Conservation (phyloP, 1,140 invertebrate genomes). For the Ostrea denselamellosa region DNA sequence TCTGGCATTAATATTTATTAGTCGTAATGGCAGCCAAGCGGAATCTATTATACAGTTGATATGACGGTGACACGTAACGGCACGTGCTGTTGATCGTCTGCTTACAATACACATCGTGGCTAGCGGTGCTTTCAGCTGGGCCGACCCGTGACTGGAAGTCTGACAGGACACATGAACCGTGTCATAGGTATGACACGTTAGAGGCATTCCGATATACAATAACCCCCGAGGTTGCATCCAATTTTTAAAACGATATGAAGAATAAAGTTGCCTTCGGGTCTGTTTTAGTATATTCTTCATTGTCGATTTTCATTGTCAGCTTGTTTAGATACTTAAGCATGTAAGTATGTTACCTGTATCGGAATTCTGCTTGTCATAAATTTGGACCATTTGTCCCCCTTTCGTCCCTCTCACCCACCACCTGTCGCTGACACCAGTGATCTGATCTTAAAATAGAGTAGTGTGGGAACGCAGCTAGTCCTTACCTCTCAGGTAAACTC, state of each 20-base stretch:
- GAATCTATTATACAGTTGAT: slow-evolving; percentile 10
- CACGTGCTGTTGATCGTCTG: neutral
- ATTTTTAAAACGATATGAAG: neutral
- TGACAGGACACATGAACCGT: slow-evolving; percentile 21
- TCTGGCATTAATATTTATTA: slow-evolving; percentile 34
- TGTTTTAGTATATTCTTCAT: neutral
- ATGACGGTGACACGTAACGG: slow-evolving; percentile 19
- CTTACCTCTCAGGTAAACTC: slow-evolving; percentile 31
- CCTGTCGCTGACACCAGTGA: slow-evolving; percentile 29
- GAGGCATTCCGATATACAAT: slow-evolving; percentile 23
- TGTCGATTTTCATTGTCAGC: neutral
- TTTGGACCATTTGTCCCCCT: neutral
- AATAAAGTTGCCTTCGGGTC: neutral
- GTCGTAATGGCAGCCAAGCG: slow-evolving; percentile 15
- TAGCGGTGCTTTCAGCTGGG: neutral
- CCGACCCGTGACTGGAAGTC: slow-evolving; percentile 3
- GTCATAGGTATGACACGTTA: slow-evolving; percentile 15
- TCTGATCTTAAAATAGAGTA: slow-evolving; percentile 33
- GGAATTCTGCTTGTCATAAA: neutral
- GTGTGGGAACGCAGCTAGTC: slow-evolving; percentile 37
- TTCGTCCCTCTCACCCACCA: slow-evolving; percentile 25
- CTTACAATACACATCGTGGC: neutral
- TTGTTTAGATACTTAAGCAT: neutral
- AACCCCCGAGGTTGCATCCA: neutral
- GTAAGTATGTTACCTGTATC: neutral